Conservation (phyloP, 37 sponge, comb jelly and placozoan species). For the Theonella swinhoei region DNA sequence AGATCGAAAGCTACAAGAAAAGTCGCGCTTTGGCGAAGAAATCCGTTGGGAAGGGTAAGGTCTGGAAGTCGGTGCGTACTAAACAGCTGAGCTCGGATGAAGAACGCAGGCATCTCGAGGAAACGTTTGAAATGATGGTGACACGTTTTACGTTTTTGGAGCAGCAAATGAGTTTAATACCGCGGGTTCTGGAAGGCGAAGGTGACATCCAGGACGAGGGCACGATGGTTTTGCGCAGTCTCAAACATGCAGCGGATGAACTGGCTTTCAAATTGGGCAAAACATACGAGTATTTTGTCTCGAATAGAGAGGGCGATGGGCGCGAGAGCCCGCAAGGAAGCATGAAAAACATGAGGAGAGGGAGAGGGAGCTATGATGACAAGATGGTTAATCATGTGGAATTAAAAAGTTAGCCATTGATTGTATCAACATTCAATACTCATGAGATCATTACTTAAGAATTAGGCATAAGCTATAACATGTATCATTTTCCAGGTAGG, state of each 20-base stretch:
- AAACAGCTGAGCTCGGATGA: neutral
- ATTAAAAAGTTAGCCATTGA: too few relatives aligned
- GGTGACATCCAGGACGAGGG: neutral
- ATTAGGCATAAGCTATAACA: too few relatives aligned
- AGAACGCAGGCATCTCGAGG: neutral
- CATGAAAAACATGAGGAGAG: too few relatives aligned
- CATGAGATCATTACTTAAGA: too few relatives aligned
- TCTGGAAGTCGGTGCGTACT: neutral
- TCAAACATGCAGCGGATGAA: neutral
- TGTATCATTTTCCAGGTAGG: too few relatives aligned
- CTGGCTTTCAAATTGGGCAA: neutral
- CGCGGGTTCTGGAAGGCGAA: neutral
- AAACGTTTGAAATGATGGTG: neutral
- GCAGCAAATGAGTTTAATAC: neutral
- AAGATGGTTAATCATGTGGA: too few relatives aligned
- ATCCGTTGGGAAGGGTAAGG: neutral
- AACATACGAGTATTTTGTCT: neutral
- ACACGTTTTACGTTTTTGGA: neutral
- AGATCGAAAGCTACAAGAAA: constrained; percentile 32
- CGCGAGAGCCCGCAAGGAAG: too few relatives aligned
- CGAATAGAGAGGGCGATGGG: too few relatives aligned
- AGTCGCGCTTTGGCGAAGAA: neutral
- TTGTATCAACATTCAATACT: too few relatives aligned
- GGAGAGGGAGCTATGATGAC: neutral
- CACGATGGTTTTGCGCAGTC: neutral